phyloP scores from a whole-genome alignment of 2,797 vertebrate species.

The Etheostoma nigrum region DNA sequence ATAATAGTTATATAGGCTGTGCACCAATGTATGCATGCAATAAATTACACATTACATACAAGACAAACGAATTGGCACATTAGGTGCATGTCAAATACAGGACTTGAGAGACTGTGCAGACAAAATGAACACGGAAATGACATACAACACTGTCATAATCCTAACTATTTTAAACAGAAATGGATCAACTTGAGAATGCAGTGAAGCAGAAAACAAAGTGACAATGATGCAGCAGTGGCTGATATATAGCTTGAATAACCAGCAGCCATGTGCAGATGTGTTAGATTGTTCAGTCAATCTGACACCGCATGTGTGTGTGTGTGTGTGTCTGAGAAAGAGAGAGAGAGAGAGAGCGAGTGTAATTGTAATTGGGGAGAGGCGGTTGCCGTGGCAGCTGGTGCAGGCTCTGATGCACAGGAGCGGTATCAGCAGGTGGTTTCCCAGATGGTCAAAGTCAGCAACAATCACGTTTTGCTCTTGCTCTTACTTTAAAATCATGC shows the following conservation, averaged over 20 bases:
- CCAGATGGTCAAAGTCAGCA: constrained; percentile 54
- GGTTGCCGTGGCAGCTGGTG: constrained; percentile 26
- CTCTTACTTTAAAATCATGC: constrained; percentile 30
- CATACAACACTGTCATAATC: neutral
- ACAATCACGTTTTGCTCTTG: constrained; percentile 39
- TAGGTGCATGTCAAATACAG: neutral
- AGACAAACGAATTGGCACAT: neutral
- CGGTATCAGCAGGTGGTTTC: constrained; percentile 54
- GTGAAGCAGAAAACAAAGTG: constrained; percentile 19
- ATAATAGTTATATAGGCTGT: neutral
- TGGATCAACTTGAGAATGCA: neutral
- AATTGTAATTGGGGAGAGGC: constrained; percentile 36
- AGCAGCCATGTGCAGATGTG: constrained; percentile 34
- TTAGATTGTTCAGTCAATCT: constrained; percentile 23
- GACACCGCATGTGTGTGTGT: neutral
- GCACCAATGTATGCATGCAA: neutral
- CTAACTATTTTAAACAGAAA: neutral
- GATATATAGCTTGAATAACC: constrained; percentile 33
- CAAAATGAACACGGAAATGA: neutral
- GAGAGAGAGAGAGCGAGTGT: neutral
- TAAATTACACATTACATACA: neutral
- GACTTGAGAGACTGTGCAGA: neutral
- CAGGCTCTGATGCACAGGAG: constrained; percentile 34
- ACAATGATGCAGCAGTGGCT: neutral
- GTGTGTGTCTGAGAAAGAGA: constrained; percentile 2